Conservation (phyloP, 2,888 invertebrate genomes). For the Margaritifera margaritifera region DNA sequence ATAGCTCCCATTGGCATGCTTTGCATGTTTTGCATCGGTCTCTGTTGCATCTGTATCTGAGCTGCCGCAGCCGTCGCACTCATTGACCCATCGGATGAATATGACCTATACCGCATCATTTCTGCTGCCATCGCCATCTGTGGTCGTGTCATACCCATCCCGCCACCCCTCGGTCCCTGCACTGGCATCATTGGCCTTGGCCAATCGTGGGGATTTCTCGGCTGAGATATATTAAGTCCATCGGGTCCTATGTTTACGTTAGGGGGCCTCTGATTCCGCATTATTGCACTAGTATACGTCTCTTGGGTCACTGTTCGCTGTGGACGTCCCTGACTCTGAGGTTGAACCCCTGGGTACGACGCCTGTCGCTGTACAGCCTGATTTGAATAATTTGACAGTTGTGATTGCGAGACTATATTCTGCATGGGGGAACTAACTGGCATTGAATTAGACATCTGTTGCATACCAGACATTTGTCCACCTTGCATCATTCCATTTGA, state of each 20-base stretch:
- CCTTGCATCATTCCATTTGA: slow-evolving; percentile 53
- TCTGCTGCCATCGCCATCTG: slow-evolving; percentile 37
- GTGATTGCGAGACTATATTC: slow-evolving; percentile 34
- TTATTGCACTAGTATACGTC: slow-evolving; percentile 67
- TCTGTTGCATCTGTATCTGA: slow-evolving; percentile 59
- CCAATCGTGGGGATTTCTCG: slow-evolving; percentile 76
- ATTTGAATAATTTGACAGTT: slow-evolving; percentile 33
- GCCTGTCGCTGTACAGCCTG: slow-evolving; percentile 50
- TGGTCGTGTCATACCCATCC: slow-evolving; percentile 21
- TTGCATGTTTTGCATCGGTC: slow-evolving; percentile 37
- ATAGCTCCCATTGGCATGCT: slow-evolving; percentile 41
- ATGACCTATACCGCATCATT: slow-evolving; percentile 74
- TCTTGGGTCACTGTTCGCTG: slow-evolving; percentile 37
- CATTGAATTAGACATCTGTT: slow-evolving; percentile 21
- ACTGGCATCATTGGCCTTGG: slow-evolving; percentile 73
- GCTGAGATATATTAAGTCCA: slow-evolving; percentile 73
- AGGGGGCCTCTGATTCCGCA: slow-evolving; percentile 77
- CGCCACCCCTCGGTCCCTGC: slow-evolving; percentile 34
- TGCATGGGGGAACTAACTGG: slow-evolving; percentile 16
- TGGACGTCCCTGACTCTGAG: slow-evolving; percentile 33
- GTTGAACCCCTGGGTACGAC: slow-evolving; percentile 46
- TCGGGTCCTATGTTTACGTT: slow-evolving; percentile 78
- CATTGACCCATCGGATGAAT: slow-evolving; percentile 44
- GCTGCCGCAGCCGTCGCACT: slow-evolving; percentile 33
- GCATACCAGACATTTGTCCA: slow-evolving; percentile 60